These are phyloP conservation scores for Trinectes maculatus DNA, from an alignment of 2,113 vertebrate species.

Conservation along the genomic window DNA sequence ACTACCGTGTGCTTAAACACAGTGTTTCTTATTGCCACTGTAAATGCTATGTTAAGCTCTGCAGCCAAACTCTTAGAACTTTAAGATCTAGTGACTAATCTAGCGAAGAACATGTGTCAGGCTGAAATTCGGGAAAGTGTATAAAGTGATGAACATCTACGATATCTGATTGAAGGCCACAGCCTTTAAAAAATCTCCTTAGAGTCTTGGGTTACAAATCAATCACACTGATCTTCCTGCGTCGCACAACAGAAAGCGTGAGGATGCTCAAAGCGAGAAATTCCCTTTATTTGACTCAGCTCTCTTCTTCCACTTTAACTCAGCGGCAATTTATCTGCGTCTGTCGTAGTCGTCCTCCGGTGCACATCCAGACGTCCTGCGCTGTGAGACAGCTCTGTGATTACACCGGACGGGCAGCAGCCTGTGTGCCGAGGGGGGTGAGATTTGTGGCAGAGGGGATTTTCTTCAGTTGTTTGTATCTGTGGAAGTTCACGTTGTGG, in stretches of 20 bases:
- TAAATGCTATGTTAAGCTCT: too few species aligned
- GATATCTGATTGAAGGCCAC: too few species aligned
- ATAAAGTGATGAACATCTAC: too few species aligned
- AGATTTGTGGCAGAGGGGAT: slow-evolving; percentile 48
- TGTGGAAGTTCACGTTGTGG: slow-evolving; percentile 22
- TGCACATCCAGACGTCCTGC: slow-evolving; percentile 25
- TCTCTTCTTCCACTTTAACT: background rate
- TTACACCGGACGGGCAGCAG: slow-evolving; percentile 53
- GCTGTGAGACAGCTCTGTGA: slow-evolving; percentile 51
- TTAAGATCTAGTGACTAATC: too few species aligned
- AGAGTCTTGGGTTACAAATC: background rate
- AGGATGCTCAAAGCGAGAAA: background rate
- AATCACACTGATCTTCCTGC: background rate
- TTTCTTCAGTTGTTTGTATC: slow-evolving; percentile 42
- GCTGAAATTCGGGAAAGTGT: too few species aligned
- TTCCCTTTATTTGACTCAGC: too few species aligned
- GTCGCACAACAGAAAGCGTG: too few species aligned
- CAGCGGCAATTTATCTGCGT: slow-evolving; percentile 31
- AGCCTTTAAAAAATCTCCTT: too few species aligned
- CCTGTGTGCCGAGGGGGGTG: slow-evolving; percentile 22
- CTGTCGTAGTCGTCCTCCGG: slow-evolving; percentile 39
- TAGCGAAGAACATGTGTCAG: too few species aligned
- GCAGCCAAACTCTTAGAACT: too few species aligned
- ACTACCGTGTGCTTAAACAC: too few species aligned
- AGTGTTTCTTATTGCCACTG: too few species aligned